phyloP scores from a whole-genome alignment of 2,797 vertebrate genomes.

The Darevskia nairensis region DNA sequence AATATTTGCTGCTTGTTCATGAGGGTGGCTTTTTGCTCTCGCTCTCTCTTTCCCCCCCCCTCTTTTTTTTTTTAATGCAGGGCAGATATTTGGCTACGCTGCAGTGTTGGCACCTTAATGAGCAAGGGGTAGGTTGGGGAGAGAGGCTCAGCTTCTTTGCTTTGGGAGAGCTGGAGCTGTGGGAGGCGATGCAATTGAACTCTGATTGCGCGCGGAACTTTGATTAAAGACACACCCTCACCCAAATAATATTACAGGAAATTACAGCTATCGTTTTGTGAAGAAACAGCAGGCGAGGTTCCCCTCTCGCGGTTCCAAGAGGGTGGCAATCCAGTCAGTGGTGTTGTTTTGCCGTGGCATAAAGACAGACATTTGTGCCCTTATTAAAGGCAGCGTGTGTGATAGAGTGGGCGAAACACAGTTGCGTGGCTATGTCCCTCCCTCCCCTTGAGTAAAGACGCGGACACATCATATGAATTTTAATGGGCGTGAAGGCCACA shows the following conservation, averaged over 20 bases:
- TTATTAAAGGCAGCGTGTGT: background rate
- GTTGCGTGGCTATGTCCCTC: no score
- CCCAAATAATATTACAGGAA: background rate
- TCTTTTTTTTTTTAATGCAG: constrained; percentile 48
- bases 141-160: background rate
- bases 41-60: background rate
- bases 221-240: constrained; percentile 36
- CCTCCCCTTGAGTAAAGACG: no score
- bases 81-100: constrained; percentile 64
- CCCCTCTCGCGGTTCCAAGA: constrained; percentile 13
- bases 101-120: constrained; percentile 68
- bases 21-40: background rate
- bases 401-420: no score
- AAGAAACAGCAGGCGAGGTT: constrained; percentile 42
- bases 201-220: constrained; percentile 21
- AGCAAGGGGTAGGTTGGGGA: constrained; percentile 59
- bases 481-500: no score
- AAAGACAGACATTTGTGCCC: background rate
- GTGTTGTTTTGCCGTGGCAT: background rate
- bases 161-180: constrained; percentile 56
- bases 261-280: constrained; percentile 36
- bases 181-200: constrained; percentile 25
- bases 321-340: background rate
- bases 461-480: no score
- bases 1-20: constrained; percentile 68